phyloP scores from a whole-genome alignment of 37 sponge, comb jelly and placozoan species.

The Halichondria panicea region DNA sequence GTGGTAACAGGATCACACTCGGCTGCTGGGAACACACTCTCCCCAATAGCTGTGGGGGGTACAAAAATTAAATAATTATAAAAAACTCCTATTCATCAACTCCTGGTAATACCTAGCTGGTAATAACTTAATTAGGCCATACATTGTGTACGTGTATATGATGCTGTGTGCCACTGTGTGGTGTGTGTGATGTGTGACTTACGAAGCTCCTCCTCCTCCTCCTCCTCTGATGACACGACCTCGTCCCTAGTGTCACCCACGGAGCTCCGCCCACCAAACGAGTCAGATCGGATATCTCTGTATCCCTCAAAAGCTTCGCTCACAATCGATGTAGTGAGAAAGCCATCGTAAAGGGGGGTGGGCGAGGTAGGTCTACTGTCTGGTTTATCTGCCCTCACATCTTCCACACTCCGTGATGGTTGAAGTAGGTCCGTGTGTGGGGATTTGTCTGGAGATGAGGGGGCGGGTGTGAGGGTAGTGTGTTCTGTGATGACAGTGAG shows the following conservation, averaged over 20 bases:
- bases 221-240: background rate
- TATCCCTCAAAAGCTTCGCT: too few relatives aligned
- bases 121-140: background rate
- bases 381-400: too few relatives aligned
- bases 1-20: constrained; percentile 32
- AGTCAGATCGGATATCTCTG: too few relatives aligned
- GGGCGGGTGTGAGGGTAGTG: too few relatives aligned
- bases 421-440: too few relatives aligned
- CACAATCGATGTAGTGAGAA: too few relatives aligned
- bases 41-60: background rate
- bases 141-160: background rate
- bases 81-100: constrained; percentile 2
- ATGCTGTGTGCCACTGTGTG: background rate
- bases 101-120: constrained; percentile 1
- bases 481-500: too few relatives aligned
- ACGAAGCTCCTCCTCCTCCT: constrained; percentile 6
- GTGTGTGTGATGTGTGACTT: background rate
- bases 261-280: background rate
- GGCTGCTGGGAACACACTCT: too few relatives aligned
- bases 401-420: too few relatives aligned
- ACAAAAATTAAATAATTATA: background rate
- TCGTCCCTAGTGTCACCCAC: background rate
- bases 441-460: too few relatives aligned
- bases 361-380: too few relatives aligned
- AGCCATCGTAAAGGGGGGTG: too few relatives aligned